Conservation (phyloP, 2,113 vertebrate genomes). For the Mirza zaza region DNA sequence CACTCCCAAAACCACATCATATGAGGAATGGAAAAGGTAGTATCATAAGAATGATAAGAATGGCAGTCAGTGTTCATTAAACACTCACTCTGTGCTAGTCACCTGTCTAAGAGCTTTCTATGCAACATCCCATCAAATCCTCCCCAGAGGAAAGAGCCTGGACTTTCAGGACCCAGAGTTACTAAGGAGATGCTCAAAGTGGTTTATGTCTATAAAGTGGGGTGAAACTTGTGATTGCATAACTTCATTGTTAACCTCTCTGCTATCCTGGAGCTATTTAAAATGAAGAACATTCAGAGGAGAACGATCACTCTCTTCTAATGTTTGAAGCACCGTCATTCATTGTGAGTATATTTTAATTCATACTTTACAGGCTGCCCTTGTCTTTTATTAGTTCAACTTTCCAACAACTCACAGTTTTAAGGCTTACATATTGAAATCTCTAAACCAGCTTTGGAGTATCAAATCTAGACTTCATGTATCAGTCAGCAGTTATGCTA, state of each 20-base stretch:
- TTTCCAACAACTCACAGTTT: not conserved
- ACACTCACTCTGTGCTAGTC: not conserved
- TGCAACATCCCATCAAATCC: not conserved
- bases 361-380: not conserved
- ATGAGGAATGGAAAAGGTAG: not conserved
- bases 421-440: not conserved
- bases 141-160: not conserved
- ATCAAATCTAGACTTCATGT: not conserved
- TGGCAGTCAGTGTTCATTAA: accelerated
- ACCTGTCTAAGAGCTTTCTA: not conserved
- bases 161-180: not conserved
- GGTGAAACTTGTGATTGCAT: not conserved
- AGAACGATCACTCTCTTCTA: not conserved
- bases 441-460: not conserved
- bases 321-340: slow-evolving; percentile 10
- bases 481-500: not conserved
- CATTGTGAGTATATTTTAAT: not conserved
- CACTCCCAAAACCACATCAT: not conserved
- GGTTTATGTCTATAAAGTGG: not conserved
- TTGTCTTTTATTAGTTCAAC: not conserved
- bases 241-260: not conserved
- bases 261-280: not conserved
- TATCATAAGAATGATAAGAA: not conserved
- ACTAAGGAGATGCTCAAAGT: not conserved
- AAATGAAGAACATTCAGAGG: not conserved